Evolutionary conservation across 2,888 invertebrate species (phyloP), one percentile per base, ranked within the genome.

Genomic region (Axea sp.): DNA sequence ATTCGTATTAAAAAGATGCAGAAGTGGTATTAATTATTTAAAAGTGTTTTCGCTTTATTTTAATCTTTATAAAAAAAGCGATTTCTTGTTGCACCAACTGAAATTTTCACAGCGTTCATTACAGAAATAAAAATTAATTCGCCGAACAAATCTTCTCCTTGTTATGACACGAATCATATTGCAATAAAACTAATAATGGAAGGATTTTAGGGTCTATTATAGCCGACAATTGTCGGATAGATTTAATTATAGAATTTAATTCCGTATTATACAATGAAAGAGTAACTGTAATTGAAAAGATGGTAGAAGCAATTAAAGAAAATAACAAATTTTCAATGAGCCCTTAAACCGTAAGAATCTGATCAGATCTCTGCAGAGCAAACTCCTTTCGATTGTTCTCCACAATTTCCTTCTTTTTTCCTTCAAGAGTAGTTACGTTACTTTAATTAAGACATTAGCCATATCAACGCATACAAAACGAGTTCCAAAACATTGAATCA

Each of bases 321-420:
- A 57, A 67, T 67, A 67, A 67, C 55, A 67, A 67, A 67, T 67
- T 49, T 35, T 39, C 39, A 57, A 67, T 41, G 57, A 49, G 35
- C 24, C 57, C 26, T 45, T 31, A 67, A 47, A 57, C 55, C 28
- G 65, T 30, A 65, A 55, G 47, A 55, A 55, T 47, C 55, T 37
- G 65, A 53, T 49, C 47, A 31, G 22, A 67, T 67, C 55, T 37
- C 37, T 19, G 6, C 11, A 2, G 17, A 14, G 14, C 35, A 39
- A 57, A 28, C 30, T 57, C 49, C 47, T 31, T 57, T 67, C 57
- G 33, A 57, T 67, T 57, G 67, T 57, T 57, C 39, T 55, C 67
- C 39, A 19, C 57, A 31, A 49, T 49, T 67, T 67, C 30, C 24
- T 55, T 57, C 31, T 49, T 57, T 67, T 12, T 65, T 45, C 19